phyloP scores from a whole-genome alignment of 2,888 invertebrate genomes.

The Rhodophaea formosa region DNA sequence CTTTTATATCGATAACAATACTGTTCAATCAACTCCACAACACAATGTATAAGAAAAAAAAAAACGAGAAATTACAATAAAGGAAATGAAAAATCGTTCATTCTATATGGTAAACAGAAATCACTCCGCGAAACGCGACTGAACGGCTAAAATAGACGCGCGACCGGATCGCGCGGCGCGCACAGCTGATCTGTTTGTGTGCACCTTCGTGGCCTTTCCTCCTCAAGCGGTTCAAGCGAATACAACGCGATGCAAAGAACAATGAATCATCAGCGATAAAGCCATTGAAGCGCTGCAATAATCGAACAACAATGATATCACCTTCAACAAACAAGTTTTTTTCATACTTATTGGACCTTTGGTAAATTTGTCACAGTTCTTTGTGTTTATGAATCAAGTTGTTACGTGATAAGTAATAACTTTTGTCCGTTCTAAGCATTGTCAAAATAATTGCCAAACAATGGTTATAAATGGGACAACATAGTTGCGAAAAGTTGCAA shows the following conservation, averaged over 20 bases:
- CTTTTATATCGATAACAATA: constrained; percentile 33
- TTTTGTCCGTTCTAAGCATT: background rate
- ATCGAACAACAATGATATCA: constrained; percentile 30
- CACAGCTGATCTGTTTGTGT: constrained; percentile 28
- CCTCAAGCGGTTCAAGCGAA: constrained; percentile 36
- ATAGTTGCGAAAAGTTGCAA: background rate
- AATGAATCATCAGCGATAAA: constrained; percentile 12
- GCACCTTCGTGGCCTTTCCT: constrained; percentile 31
- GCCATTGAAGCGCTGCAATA: constrained; percentile 28
- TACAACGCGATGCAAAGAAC: constrained; percentile 20
- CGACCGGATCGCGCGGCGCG: constrained; percentile 28
- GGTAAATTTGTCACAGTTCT: constrained; percentile 14
- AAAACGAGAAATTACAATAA: constrained; percentile 23
- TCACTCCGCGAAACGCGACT: constrained; percentile 24
- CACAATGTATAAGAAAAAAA: constrained; percentile 31
- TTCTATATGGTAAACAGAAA: constrained; percentile 15
- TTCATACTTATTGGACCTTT: constrained; percentile 18
- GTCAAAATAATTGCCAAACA: constrained; percentile 4
- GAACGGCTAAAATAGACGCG: constrained; percentile 20
- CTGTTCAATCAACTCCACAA: constrained; percentile 23
- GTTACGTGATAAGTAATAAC: background rate
- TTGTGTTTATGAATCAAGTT: constrained; percentile 9
- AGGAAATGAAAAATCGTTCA: constrained; percentile 21
- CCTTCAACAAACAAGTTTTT: constrained; percentile 19
- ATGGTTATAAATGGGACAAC: background rate